These are phyloP conservation scores for Mormyrus iriodes DNA, from an alignment of 2,113 vertebrate species.

Conservation along the genomic window DNA sequence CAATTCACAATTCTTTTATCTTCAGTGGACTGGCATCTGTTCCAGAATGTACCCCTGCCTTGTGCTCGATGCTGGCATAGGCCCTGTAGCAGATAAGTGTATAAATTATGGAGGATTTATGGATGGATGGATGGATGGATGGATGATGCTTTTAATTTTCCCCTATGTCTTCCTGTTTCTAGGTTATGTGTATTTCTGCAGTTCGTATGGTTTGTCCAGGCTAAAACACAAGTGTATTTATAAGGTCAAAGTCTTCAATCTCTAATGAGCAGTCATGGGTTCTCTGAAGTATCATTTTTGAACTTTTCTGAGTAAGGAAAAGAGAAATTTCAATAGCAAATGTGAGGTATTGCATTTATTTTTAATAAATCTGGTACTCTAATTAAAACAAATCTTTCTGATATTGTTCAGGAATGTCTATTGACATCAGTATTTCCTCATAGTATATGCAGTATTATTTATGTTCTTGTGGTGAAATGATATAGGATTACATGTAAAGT, in stretches of 20 bases:
- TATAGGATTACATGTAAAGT: not conserved
- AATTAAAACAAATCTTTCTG: too few relatives aligned
- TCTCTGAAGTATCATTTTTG: not conserved
- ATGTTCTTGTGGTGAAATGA: not conserved
- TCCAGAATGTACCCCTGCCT: too few relatives aligned
- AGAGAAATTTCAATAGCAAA: too few relatives aligned
- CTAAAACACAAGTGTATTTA: not conserved
- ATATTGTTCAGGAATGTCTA: not conserved
- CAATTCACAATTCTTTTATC: not conserved
- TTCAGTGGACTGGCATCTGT: not conserved
- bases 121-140: not conserved
- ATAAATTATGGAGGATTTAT: not conserved
- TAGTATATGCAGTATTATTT: not conserved
- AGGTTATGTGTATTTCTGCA: not conserved
- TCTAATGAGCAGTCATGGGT: not conserved
- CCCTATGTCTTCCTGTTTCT: constrained; percentile 7
- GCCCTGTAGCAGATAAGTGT: too few relatives aligned
- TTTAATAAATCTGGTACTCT: too few relatives aligned
- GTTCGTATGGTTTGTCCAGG: not conserved
- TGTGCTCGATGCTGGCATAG: not conserved
- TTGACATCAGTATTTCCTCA: not conserved
- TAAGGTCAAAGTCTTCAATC: not conserved
- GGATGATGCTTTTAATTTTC: not conserved
- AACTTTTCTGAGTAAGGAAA: not conserved
- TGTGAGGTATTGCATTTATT: too few relatives aligned